Percentiles rank a stretch among this genome's conserved stretches.
Evolutionary conservation across 2,797 vertebrate genomes (phyloP).

Genomic region (Chanos chanos): DNA sequence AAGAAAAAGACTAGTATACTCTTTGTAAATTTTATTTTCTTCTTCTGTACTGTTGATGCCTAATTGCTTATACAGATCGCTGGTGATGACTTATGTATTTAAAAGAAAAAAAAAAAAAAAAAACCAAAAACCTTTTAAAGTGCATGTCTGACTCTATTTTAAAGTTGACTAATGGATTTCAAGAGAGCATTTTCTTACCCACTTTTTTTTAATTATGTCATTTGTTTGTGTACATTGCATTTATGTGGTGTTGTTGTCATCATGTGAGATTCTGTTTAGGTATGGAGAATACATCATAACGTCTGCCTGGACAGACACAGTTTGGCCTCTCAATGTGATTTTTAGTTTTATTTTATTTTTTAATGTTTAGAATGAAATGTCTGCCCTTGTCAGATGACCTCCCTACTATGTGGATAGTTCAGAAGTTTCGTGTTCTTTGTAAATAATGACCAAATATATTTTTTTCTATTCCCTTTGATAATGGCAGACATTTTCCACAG

Average conservation of each 20-base stretch:
- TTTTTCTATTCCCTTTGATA: slow-evolving; percentile 82
- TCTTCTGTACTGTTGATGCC: slow-evolving; percentile 60
- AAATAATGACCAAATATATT: slow-evolving; percentile 92
- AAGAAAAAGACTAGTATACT: slow-evolving; percentile 66
- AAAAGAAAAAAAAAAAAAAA: slow-evolving; percentile 58
- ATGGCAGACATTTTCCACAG: slow-evolving; percentile 81
- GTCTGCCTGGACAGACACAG: slow-evolving; percentile 69
- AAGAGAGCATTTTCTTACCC: slow-evolving; percentile 63
- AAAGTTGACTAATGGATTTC: slow-evolving; percentile 79
- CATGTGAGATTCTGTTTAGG: slow-evolving; percentile 71
- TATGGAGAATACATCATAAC: slow-evolving; percentile 56
- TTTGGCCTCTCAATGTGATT: slow-evolving; percentile 66
- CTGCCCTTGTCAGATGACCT: slow-evolving; percentile 78
- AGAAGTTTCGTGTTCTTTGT: slow-evolving; percentile 84
- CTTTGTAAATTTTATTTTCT: slow-evolving; percentile 61
- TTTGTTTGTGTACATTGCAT: slow-evolving; percentile 68
- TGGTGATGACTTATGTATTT: slow-evolving; percentile 68
- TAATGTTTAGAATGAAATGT: slow-evolving; percentile 68
- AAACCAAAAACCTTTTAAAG: slow-evolving; percentile 65
- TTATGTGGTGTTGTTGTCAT: slow-evolving; percentile 70
- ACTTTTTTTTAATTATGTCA: slow-evolving; percentile 46
- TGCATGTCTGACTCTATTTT: slow-evolving; percentile 78
- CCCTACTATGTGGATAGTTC: slow-evolving; percentile 78
- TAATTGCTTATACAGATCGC: slow-evolving; percentile 59
- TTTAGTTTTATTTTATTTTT: slow-evolving; percentile 61